These are phyloP conservation scores for Rhinolophus ferrumequinum DNA, from an alignment of 2,113 vertebrate species.

Conservation along the genomic window DNA sequence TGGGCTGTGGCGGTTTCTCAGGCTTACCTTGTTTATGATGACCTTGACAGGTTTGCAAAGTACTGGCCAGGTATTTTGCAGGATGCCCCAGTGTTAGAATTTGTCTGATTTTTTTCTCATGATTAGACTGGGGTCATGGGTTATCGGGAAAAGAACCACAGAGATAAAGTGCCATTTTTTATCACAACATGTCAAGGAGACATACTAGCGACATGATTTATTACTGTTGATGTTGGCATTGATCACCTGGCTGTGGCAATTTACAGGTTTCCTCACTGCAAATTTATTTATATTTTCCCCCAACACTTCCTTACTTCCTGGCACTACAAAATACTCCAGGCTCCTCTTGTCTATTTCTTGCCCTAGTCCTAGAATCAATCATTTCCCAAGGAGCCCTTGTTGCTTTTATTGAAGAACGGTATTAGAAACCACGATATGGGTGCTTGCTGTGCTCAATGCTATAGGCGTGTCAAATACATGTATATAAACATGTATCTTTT, in stretches of 20 bases:
- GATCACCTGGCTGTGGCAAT: not conserved
- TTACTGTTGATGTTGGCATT: not conserved
- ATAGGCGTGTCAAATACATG: not conserved
- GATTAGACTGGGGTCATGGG: not conserved
- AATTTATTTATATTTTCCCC: not conserved
- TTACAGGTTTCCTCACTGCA: not conserved
- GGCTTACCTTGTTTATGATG: not conserved
- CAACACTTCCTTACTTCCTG: not conserved
- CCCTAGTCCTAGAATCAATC: not conserved
- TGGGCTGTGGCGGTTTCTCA: not conserved
- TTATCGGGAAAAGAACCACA: not conserved
- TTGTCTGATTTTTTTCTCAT: not conserved
- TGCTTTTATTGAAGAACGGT: not conserved
- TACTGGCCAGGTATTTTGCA: not conserved
- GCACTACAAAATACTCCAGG: not conserved
- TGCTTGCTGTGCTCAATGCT: not conserved
- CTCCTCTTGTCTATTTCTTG: not conserved
- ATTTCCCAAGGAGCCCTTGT: not conserved
- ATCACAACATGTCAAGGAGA: not conserved
- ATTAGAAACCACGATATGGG: conserved; percentile 11
- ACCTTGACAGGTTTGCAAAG: not conserved
- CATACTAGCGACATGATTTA: not conserved
- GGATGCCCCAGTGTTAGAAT: not conserved
- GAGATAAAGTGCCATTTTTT: not conserved
- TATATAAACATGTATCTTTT: too few species aligned